These are phyloP conservation scores for Motacilla alba DNA, from an alignment of 2,113 vertebrate genomes.

Conservation along the genomic window DNA sequence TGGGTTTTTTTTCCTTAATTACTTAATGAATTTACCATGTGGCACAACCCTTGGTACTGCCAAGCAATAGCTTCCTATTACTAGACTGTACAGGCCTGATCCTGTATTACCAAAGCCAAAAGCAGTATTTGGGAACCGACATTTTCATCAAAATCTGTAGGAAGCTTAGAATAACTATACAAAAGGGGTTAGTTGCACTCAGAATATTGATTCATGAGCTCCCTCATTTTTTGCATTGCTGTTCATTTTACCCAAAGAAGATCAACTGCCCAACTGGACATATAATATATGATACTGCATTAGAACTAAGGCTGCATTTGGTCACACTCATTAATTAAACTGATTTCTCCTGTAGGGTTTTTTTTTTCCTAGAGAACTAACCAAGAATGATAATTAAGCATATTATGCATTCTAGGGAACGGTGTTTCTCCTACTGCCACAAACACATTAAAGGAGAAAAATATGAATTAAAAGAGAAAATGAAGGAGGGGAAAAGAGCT, in stretches of 20 bases:
- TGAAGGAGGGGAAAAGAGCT: neutral
- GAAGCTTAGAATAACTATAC: slow-evolving; percentile 6
- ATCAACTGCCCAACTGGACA: slow-evolving; percentile 58
- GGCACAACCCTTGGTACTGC: slow-evolving; percentile 5
- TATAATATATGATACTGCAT: slow-evolving; percentile 57
- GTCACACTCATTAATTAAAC: slow-evolving; percentile 61
- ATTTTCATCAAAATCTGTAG: slow-evolving; percentile 5
- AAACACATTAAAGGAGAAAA: slow-evolving; percentile 36
- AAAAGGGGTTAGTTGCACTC: slow-evolving; percentile 1
- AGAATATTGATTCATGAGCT: slow-evolving; percentile 53
- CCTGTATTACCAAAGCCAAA: neutral
- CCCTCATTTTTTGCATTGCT: neutral
- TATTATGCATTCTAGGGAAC: slow-evolving; percentile 49
- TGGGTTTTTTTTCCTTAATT: neutral
- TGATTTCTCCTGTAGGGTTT: slow-evolving; percentile 38
- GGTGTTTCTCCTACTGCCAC: slow-evolving; percentile 33
- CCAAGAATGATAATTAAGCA: slow-evolving; percentile 47
- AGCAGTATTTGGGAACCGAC: neutral
- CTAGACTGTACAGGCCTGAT: neutral
- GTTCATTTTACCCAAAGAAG: slow-evolving; percentile 31
- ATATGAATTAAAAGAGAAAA: slow-evolving; percentile 15
- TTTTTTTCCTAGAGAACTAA: slow-evolving; percentile 53
- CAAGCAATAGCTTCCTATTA: slow-evolving; percentile 31
- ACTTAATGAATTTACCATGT: slow-evolving; percentile 6
- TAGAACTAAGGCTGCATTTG: slow-evolving; percentile 48